Evolutionary conservation across 1,140 invertebrate species (phyloP).

Genomic region (Chlorops oryzae): DNA sequence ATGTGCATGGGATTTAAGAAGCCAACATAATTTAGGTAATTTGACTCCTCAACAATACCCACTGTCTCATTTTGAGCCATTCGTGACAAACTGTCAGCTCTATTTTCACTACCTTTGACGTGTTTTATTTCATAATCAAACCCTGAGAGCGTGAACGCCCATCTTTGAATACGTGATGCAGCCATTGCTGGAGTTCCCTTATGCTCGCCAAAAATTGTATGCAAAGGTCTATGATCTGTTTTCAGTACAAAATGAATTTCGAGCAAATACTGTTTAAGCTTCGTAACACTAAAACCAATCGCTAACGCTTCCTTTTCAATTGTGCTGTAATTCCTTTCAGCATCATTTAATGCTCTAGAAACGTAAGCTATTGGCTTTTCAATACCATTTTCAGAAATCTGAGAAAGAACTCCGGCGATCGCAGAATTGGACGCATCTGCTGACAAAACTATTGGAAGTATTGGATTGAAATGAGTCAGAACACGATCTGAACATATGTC

Average conservation of each 20-base stretch:
- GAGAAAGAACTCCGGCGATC: slow-evolving; percentile 14
- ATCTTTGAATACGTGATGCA: slow-evolving; percentile 32
- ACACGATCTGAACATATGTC: no score
- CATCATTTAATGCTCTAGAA: slow-evolving; percentile 15
- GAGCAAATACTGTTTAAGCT: slow-evolving; percentile 4
- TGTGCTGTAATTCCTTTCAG: slow-evolving; percentile 21
- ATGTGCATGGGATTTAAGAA: slow-evolving; percentile 1
- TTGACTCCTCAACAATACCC: no score
- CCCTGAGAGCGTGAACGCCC: slow-evolving; percentile 21
- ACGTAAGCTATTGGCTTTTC: slow-evolving; percentile 16
- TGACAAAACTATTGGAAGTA: slow-evolving; percentile 13
- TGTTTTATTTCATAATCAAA: slow-evolving; percentile 18
- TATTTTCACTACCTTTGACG: slow-evolving; percentile 7
- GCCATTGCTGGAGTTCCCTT: slow-evolving; percentile 22
- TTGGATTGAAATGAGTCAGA: slow-evolving; percentile 16
- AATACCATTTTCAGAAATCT: slow-evolving; percentile 1
- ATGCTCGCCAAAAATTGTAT: slow-evolving; percentile 31
- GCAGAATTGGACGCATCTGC: slow-evolving; percentile 16
- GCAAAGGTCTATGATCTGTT: slow-evolving; percentile 50
- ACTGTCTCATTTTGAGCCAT: neutral
- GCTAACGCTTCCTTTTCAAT: slow-evolving; percentile 25
- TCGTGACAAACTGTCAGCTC: slow-evolving; percentile 6
- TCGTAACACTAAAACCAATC: slow-evolving; percentile 5
- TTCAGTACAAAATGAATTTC: slow-evolving; percentile 18
- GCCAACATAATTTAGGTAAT: slow-evolving; percentile 4